A percentile compares a stretch with the other conserved stretches of the same genome.
Conservation (phyloP, 2,113 vertebrate genomes). For the Hyla sarda region DNA sequence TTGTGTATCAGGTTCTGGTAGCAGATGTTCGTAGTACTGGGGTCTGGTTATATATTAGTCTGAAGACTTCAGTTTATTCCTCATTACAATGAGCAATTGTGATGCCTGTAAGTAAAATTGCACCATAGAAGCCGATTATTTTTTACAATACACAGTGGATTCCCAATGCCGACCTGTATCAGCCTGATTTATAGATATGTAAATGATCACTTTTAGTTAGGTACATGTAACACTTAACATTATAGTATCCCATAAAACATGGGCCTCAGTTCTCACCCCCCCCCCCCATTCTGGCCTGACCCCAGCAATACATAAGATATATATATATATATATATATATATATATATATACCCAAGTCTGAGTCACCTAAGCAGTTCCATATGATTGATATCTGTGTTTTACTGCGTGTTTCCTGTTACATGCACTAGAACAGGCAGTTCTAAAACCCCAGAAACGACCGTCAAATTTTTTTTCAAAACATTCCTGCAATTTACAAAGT, state of each 20-base stretch:
- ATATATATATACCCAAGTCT: slow-evolving; percentile 13
- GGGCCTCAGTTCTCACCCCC: not conserved
- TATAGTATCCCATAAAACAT: slow-evolving; percentile 23
- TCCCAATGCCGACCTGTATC: not conserved
- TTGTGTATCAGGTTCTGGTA: not conserved
- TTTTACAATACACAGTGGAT: not conserved
- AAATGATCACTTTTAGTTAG: not conserved
- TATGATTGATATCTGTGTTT: slow-evolving; percentile 40
- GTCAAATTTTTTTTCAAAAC: slow-evolving; percentile 38
- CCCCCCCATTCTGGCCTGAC: not conserved
- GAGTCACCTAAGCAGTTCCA: slow-evolving; percentile 12
- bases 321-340: not conserved
- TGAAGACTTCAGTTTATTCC: not conserved
- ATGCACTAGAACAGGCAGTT: slow-evolving; percentile 28
- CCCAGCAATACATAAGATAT: not conserved
- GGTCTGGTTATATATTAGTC: not conserved
- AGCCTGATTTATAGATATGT: slow-evolving; percentile 11
- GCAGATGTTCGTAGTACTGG: not conserved
- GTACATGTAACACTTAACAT: not conserved
- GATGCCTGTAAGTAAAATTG: not conserved
- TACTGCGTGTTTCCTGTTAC: slow-evolving; percentile 42
- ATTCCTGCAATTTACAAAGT: slow-evolving; percentile 54
- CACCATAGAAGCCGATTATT: not conserved
- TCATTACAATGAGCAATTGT: not conserved
- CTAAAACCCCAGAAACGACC: slow-evolving; percentile 40